Conservation (phyloP, 2,113 vertebrate species). For the Ailurus styani region DNA sequence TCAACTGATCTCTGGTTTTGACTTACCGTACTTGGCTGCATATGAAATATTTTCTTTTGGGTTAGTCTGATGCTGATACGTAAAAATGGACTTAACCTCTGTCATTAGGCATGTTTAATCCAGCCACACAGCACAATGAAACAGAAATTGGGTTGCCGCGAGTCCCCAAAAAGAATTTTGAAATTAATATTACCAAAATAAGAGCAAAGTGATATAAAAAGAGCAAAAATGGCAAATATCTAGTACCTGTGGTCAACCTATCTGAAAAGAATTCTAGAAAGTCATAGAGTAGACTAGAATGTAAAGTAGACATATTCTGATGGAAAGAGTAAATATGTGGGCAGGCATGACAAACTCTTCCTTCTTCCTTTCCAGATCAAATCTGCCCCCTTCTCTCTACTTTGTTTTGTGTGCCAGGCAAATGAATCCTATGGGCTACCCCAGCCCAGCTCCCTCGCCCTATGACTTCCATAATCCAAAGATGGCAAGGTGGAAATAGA, state of each 20-base stretch:
- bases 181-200: not conserved
- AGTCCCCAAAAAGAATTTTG: not conserved
- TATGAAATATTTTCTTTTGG: not conserved
- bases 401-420: not conserved
- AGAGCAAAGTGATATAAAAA: not conserved
- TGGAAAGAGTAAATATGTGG: not conserved
- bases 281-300: not conserved
- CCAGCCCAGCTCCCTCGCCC: fast-evolving
- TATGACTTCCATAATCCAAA: not conserved
- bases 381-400: not conserved
- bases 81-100: not conserved
- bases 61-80: not conserved
- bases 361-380: not conserved
- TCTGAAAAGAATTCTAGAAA: not conserved
- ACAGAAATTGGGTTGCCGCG: not conserved
- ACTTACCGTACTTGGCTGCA: not conserved
- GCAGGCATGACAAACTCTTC: not conserved
- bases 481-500: not conserved
- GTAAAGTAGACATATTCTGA: not conserved
- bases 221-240: not conserved
- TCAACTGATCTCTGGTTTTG: not conserved
- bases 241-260: not conserved
- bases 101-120: not conserved
- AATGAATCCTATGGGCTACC: fast-evolving
- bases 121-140: not conserved